Base-by-base conservation (phyloP, 2,797 vertebrate genomes). In the Pogoniulus pusillus region DNA sequence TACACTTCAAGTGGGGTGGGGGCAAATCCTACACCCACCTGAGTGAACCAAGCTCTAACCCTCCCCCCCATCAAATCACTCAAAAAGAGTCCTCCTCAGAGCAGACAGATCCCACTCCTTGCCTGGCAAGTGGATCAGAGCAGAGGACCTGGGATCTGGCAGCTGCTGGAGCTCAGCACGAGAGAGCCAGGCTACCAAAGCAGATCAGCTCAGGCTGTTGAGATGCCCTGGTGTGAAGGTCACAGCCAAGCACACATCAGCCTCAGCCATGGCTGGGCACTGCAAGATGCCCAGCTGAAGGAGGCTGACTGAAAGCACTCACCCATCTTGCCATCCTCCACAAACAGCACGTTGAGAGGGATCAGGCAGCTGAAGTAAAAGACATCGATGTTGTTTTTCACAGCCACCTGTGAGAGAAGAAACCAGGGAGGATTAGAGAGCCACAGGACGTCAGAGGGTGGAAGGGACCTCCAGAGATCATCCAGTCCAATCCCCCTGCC, bases 281-380 rank as follows among this genome's bases (percentile, higher is more conserved):
- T 66, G 84, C 3, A 3, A 57, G 57, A 26, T 18, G 51, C 5
- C 62, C 54, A 64, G 59, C 53, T 55, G 54, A 30, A 32, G 24
- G 65, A 45, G 47, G 68, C 47, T 43, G 75, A 66, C 86, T 64
- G 75, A 71, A 27, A 45, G 32, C 62, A 96, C 97, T 94, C 97
- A 99, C 99, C 99, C 99, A 99, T 99, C 98, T 99, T 99, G 80
- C 99, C 99, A 75, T 99, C 99, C 96, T 99, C 99, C 37, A 99
- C 99, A 41, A 99, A 99, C 96, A 99, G 99, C 88, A 99, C 97
- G 22, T 98, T 99, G 94, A 99, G 98, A 71, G 99, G 99, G 95
- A 99, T 99, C 74, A 99, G 98, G 75, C 99, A 99, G 94, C 99
- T 99, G 97, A 99, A 99, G 98, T 99, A 99, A 97, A 99, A 99